Evolutionary conservation across 2,797 vertebrate species (phyloP), one percentile per base, ranked within the genome.

Genomic region (Falco rusticolus): DNA sequence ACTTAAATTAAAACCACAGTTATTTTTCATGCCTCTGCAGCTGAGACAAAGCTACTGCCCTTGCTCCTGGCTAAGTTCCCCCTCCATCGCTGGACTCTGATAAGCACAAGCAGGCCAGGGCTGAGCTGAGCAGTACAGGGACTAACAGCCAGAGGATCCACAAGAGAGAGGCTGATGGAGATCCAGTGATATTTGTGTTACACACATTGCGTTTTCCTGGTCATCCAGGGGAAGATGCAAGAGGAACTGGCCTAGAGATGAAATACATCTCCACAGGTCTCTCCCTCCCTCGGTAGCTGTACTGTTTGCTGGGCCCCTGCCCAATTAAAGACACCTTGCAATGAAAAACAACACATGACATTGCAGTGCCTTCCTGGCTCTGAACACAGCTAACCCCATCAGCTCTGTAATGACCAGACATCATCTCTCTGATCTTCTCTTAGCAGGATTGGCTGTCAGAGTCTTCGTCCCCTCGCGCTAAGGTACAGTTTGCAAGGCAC

Each of bases 1-100:
- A 8, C 17, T 78, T 19, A 11, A 48, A 47, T 51, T 11, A 21
- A 2, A 6, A 4, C 48, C 17, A 5, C 0, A 2, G 48, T 63
- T 33, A 3, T 80, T 88, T 89, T 48, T 28, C 63, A 9, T 5
- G 34, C 25, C 39, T n/a, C 72, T 60, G 29, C 11, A 56, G 69
- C 25, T 76, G 84, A 50, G 78, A 47, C 57, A 65, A 72, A 56
- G 54, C 41, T 48, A 37, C 56, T n/a, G 51, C 56, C 84, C 33
- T 22, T 1, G 2, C 63, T 75, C n/a, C 72, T 29, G 34, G 39
- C 7, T 1, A n/a, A 16, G 33, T 8, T 16, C 16, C 22, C 22
- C 16, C n/a, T 66, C 48, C 25, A 2, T 34, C 5, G 0, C 41
- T 22, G 53, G 53, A 22, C 19, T 37, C 48, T 13, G 43, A 19